Conservation (phyloP, 1,140 invertebrate species). For the Brachionus asplanchnoidis region DNA sequence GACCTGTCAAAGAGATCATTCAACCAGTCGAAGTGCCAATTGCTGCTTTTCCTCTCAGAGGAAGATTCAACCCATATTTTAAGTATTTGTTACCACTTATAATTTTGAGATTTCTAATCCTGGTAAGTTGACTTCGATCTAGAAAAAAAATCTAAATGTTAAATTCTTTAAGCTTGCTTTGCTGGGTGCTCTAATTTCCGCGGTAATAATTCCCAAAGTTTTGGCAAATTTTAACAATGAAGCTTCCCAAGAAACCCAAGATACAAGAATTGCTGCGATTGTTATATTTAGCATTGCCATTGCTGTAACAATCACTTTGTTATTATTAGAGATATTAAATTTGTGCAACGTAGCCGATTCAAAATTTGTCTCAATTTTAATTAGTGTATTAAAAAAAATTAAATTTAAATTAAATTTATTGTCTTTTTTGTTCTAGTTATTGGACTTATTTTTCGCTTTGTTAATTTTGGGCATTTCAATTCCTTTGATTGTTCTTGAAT, state of each 20-base stretch:
- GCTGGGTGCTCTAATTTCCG: neutral
- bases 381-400: neutral
- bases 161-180: neutral
- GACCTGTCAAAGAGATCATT: neutral
- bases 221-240: neutral
- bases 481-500: neutral
- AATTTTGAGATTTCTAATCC: neutral
- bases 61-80: slow-evolving; percentile 8
- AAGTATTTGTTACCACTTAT: neutral
- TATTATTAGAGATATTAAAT: neutral
- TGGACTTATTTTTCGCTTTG: slow-evolving; percentile 19
- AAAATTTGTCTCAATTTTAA: slow-evolving; percentile 17
- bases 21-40: slow-evolving; percentile 7
- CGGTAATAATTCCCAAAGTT: neutral
- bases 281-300: slow-evolving; percentile 20
- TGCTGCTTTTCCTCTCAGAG: slow-evolving; percentile 25
- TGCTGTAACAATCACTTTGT: neutral
- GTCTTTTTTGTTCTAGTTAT: neutral
- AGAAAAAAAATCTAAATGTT: too few species aligned
- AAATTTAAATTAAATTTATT: neutral
- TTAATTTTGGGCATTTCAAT: neutral
- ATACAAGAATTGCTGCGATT: neutral
- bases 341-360: slow-evolving; percentile 23
- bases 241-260: neutral
- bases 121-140: neutral